Base-by-base conservation (phyloP, 2,113 vertebrate species). In the Takifugu bimaculatus region DNA sequence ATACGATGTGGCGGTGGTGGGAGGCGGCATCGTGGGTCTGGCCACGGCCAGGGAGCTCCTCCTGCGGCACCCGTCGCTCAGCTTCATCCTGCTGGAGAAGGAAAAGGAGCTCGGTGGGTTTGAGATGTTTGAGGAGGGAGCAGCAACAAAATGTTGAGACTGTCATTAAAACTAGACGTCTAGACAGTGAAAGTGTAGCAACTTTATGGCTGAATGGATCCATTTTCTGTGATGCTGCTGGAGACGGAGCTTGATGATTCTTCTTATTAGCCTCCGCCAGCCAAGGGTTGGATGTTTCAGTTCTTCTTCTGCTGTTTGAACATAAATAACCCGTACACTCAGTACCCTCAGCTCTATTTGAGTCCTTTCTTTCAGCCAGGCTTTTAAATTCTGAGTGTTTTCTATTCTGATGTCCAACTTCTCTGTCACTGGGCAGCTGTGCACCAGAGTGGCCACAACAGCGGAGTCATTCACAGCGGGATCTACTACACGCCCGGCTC, bases 401-500 rank as follows among this genome's bases (percentile, higher is more conserved):
- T 11, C 13, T 64, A 1, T 57, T 15, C 55, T 12, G 26, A 14
- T 15, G 4, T 7, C 26, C 9, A 43, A 13, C 35, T 43, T 63
- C 0, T 67, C 26, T 26, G 32, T 49, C 9, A 0, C 29, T 54
- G 60, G 11, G 50, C 66, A 98, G 96, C 97, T 65, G 1, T 75
- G 3, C 97, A 99, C 70, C 97, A 99, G 88, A 97, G 94, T 10
- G 95, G 96, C 6, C 95, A 92, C 74, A 99, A 99, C 92, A 99
- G 97, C 26, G 97, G 97, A 0, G 97, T 99, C 66, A 96, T 99
- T 85, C 97, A 99, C 90, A 98, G 94, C 3, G 96, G 96, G 3
- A 95, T 99, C 80, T 99, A 99, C 86, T 99, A 99, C 90, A 94
- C 88, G 0, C 96, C 97, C 0, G 96, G 94, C 0, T 98, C 97